These are phyloP conservation scores for Polyergus mexicanus DNA, from an alignment of 1,140 invertebrate species.

Conservation along the genomic window DNA sequence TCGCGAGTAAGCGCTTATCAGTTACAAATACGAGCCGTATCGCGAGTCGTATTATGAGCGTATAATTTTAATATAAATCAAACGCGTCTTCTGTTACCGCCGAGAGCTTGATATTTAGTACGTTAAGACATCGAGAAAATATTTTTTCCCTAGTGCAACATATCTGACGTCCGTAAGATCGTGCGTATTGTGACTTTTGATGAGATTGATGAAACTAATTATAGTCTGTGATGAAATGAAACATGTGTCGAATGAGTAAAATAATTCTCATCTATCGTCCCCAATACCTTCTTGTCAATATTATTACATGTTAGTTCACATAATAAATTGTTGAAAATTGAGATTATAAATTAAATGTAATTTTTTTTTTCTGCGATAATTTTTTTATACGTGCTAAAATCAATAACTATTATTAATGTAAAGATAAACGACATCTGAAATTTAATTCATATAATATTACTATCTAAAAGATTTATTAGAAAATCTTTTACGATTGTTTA, in stretches of 20 bases:
- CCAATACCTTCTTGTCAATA: background rate
- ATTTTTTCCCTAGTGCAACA: conserved; percentile 17
- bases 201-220: conserved; percentile 55
- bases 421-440: conserved; percentile 9
- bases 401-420: conserved; percentile 2
- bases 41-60: conserved; percentile 26
- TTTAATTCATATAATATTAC: background rate
- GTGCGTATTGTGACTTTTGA: conserved; percentile 22
- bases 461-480: background rate
- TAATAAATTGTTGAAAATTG: background rate
- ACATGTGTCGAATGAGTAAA: conserved; percentile 21
- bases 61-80: conserved; percentile 66
- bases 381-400: background rate
- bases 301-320: conserved; percentile 19
- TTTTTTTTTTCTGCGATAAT: background rate
- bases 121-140: conserved; percentile 22
- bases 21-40: conserved; percentile 19
- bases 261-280: conserved; percentile 32
- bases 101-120: conserved; percentile 48
- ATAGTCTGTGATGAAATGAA: conserved; percentile 47
- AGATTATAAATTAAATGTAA: background rate
- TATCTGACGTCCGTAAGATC: no score
- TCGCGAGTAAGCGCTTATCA: conserved; percentile 54
- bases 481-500: conserved; percentile 5
- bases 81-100: conserved; percentile 5